Base-by-base conservation (phyloP, 2,797 vertebrate species). In the Nyctibius grandis region DNA sequence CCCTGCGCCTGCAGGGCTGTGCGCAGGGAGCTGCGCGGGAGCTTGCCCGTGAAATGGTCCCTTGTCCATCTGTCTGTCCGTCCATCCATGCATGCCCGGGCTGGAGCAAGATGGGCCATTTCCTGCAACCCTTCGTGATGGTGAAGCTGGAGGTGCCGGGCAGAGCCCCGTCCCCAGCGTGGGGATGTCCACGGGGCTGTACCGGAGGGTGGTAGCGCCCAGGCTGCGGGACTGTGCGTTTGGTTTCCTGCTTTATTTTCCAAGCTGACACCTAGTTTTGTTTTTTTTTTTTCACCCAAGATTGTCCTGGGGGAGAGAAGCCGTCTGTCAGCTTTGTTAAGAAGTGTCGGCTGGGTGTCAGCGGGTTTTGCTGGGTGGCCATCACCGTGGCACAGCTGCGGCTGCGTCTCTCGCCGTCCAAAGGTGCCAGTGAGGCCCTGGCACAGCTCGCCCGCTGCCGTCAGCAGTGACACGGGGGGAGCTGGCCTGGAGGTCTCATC, bases 151-250 rank as follows among this genome's bases (percentile, higher is more conserved):
- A 73, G 61, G 36, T 40, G 64, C 26, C 36, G 31, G 63, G 40
- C 53, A 79, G 50, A 60, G 47, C 31, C 33, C 47, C 53, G 45
- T 82, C 65, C 28, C 57, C 45, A 19, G n/a, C 1, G 1, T 8
- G 57, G 63, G 56, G 67, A 29, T 2, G 1, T 13, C 38, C 3
- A 3, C 36, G 51, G 78, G 7, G 14, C 47, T 38, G 60, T 87
- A 78, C 36, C 0, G 1, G 13, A 23, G 67, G 40, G 73, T 1
- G 3, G 54, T 8, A n/a, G 21, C 4, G 1, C 73, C 61, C 38
- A 34, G 44, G 48, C 78, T 63, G 40, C 51, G 29, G 48, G 33
- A 28, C 26, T 1, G 1, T 11, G 9, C 1, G 14, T 50, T 87
- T 0, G 0, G 9, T 50, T 79, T 76, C 51, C 85, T 53, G 53